A percentile compares a stretch with the other conserved stretches of the same genome.
Conservation (phyloP, 2,113 vertebrate genomes). For the Raja brachyura region DNA sequence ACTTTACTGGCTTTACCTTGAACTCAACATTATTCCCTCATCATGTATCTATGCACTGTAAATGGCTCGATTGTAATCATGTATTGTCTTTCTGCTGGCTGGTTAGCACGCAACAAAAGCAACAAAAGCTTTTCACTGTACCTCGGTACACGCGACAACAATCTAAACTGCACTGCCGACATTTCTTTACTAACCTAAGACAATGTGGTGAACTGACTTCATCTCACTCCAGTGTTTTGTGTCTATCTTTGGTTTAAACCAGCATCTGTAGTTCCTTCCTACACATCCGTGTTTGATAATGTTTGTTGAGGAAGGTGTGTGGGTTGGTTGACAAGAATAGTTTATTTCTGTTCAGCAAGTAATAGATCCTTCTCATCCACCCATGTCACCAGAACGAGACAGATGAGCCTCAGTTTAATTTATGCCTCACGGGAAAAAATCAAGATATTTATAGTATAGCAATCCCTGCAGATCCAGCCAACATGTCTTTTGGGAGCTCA, state of each 20-base stretch:
- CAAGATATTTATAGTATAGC: not conserved
- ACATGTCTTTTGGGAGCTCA: not conserved
- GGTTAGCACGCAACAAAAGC: too few species aligned
- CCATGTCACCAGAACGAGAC: not conserved
- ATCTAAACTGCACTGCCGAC: too few species aligned
- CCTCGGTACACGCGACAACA: too few species aligned
- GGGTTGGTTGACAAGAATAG: not conserved
- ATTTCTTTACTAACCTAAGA: not conserved
- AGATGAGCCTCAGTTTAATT: not conserved
- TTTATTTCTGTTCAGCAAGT: not conserved
- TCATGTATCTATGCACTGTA: too few species aligned
- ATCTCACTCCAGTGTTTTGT: too few species aligned
- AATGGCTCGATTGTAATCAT: too few species aligned
- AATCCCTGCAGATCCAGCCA: not conserved
- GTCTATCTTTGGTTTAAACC: too few species aligned
- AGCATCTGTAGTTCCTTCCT: too few species aligned
- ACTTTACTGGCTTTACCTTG: too few species aligned
- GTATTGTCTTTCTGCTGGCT: too few species aligned
- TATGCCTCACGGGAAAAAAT: not conserved
- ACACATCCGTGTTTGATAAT: not conserved
- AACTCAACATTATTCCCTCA: too few species aligned
- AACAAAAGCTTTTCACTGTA: too few species aligned
- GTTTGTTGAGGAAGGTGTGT: not conserved
- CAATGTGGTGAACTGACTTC: not conserved
- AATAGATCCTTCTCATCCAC: not conserved